These are phyloP conservation scores for Tromatobia lineatoria DNA, from an alignment of 2,888 invertebrate genomes.

Conservation along the genomic window DNA sequence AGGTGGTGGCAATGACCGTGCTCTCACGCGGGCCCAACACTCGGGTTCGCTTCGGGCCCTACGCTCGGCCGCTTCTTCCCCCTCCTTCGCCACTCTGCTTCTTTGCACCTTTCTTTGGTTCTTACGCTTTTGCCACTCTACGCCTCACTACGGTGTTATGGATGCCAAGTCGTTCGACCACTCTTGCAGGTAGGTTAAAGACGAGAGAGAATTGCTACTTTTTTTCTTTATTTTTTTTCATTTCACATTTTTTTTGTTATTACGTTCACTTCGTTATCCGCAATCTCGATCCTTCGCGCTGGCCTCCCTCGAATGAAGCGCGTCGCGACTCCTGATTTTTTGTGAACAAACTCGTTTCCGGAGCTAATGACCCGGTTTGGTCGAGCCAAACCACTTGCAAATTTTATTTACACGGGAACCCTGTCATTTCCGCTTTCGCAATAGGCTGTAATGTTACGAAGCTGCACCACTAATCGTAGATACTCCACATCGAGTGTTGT, in stretches of 20 bases:
- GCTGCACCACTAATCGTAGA: not conserved
- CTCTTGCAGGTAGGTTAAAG: conserved; percentile 42
- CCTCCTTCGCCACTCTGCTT: conserved; percentile 22
- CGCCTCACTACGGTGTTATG: conserved; percentile 29
- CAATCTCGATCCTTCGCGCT: conserved; percentile 27
- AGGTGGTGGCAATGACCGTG: conserved; percentile 86
- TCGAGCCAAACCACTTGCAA: conserved; percentile 23
- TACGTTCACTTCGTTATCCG: conserved; percentile 9
- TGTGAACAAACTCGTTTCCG: conserved; percentile 43
- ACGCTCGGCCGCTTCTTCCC: conserved; percentile 31
- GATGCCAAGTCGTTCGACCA: conserved; percentile 57
- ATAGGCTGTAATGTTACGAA: conserved; percentile 28
- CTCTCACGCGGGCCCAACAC: conserved; percentile 71
- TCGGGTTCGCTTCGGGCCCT: conserved; percentile 44
- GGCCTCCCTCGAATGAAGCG: conserved; percentile 34
- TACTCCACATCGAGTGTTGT: not conserved
- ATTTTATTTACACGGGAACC: conserved; percentile 29
- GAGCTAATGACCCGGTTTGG: conserved; percentile 26
- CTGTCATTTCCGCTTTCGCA: conserved; percentile 54
- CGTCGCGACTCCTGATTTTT: conserved; percentile 35
- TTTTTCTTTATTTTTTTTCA: conserved; percentile 20
- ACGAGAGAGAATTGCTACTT: conserved; percentile 38
- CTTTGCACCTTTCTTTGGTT: conserved; percentile 29
- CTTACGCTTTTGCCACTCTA: conserved; percentile 48
- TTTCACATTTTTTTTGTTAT: conserved; percentile 23